phyloP scores from a whole-genome alignment of 2,797 vertebrate species.

The Hirundo rustica region DNA sequence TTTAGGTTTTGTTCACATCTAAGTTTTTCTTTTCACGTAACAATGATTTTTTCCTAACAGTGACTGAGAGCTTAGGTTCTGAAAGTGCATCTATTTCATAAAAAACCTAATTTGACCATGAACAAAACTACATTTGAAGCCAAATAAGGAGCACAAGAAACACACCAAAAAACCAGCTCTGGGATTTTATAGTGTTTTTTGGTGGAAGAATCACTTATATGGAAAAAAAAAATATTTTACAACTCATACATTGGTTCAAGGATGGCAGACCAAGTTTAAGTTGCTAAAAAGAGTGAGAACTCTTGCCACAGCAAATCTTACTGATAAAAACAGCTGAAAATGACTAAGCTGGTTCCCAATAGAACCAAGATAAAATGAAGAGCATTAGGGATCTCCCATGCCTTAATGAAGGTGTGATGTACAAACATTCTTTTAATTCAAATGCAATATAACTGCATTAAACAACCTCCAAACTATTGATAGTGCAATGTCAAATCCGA shows the following conservation, averaged over 20 bases:
- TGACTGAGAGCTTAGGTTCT: neutral
- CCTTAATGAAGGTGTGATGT: neutral
- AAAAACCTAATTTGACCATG: neutral
- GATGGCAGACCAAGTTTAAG: neutral
- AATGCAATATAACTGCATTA: neutral
- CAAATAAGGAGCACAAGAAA: neutral
- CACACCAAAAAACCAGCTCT: fast-evolving
- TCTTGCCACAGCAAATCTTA: neutral
- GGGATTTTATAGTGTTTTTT: neutral
- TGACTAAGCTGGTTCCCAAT: neutral
- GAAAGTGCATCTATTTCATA: neutral
- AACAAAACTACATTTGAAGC: neutral
- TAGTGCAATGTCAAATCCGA: neutral
- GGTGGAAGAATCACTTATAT: neutral
- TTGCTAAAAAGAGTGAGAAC: neutral
- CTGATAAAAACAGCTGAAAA: neutral
- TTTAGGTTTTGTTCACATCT: neutral
- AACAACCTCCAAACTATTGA: neutral
- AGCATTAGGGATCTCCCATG: neutral
- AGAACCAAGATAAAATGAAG: neutral
- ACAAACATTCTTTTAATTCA: neutral
- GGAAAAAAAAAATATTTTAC: neutral
- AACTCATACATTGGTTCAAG: neutral
- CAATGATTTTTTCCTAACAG: fast-evolving
- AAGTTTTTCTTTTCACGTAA: neutral